Evolutionary conservation across 2,797 vertebrate species (phyloP).

Genomic region (Coranthus polyacanthus): DNA sequence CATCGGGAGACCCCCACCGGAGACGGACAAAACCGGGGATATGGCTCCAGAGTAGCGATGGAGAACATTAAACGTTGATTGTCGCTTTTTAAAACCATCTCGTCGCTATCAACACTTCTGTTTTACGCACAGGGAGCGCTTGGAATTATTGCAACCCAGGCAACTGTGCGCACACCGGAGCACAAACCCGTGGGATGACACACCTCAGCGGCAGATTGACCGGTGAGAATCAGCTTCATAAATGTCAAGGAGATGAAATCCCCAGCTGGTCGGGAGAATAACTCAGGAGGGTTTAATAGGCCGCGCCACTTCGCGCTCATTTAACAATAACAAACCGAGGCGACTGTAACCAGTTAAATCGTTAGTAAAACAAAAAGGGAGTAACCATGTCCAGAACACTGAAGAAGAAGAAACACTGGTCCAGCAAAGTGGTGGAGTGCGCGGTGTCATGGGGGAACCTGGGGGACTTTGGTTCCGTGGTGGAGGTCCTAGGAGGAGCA

Average conservation of each 20-base stretch:
- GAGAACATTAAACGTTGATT: constrained; percentile 7
- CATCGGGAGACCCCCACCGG: constrained; percentile 16
- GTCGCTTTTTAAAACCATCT: constrained; percentile 18
- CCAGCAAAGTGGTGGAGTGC: constrained; percentile 95
- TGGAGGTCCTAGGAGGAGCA: constrained; percentile 91
- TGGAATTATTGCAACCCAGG: constrained; percentile 50
- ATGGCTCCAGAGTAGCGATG: constrained; percentile 1
- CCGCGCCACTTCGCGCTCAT: constrained; percentile 55
- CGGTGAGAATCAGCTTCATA: constrained; percentile 26
- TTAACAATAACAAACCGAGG: constrained; percentile 43
- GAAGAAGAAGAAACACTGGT: constrained; percentile 98
- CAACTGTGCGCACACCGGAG: constrained; percentile 59
- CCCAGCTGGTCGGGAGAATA: constrained; percentile 56
- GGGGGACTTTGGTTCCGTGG: constrained; percentile 88
- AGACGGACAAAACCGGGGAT: constrained; percentile 5
- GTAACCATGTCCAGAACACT: constrained; percentile 93
- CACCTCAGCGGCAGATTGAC: constrained; percentile 32
- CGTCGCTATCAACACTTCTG: constrained; percentile 31
- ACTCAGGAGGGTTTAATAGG: constrained; percentile 64
- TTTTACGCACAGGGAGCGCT: constrained; percentile 74
- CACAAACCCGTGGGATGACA: constrained; percentile 54
- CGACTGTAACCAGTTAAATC: constrained; percentile 27
- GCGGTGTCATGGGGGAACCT: constrained; percentile 91
- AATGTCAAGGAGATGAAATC: constrained; percentile 69
- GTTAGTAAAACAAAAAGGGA: constrained; percentile 17